Percentiles rank a stretch among this genome's conserved stretches.
phyloP scores from a whole-genome alignment of 2,797 vertebrate species.

The Leuciscus waleckii region DNA sequence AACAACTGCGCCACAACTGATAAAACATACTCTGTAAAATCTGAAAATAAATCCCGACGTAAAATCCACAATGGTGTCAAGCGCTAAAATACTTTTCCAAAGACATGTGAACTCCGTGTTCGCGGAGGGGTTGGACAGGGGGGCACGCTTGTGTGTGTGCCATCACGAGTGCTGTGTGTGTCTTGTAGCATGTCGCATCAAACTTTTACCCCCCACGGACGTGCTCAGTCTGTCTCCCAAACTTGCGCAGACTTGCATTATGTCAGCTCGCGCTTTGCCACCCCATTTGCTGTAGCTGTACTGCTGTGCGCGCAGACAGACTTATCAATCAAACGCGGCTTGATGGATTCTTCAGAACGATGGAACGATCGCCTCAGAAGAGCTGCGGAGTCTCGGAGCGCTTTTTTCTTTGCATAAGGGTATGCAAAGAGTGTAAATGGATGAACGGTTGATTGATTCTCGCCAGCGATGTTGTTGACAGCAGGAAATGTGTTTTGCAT shows the following conservation, averaged over 20 bases:
- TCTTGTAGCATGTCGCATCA: slow-evolving; percentile 68
- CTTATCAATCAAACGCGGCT: slow-evolving; percentile 99
- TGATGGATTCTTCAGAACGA: slow-evolving; percentile 99
- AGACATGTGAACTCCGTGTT: slow-evolving; percentile 42
- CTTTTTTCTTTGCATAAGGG: slow-evolving; percentile 96
- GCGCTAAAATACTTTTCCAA: slow-evolving; percentile 24
- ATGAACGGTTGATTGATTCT: slow-evolving; percentile 99
- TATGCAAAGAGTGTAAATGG: slow-evolving; percentile 99
- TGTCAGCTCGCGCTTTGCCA: slow-evolving; percentile 90
- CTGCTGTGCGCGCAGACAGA: slow-evolving; percentile 99
- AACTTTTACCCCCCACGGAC: slow-evolving; percentile 78
- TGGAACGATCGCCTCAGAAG: slow-evolving; percentile 89
- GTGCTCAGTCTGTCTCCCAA: slow-evolving; percentile 70
- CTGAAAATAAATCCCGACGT: slow-evolving; percentile 23
- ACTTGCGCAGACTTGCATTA: slow-evolving; percentile 72
- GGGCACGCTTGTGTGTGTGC: slow-evolving; percentile 60
- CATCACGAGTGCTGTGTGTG: slow-evolving; percentile 56
- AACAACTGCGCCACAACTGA: slow-evolving; percentile 29
- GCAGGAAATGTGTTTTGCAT: slow-evolving; percentile 97
- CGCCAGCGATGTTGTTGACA: slow-evolving; percentile 97
- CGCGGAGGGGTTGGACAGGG: slow-evolving; percentile 49
- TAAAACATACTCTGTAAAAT: slow-evolving; percentile 9
- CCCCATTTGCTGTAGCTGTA: slow-evolving; percentile 99
- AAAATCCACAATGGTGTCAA: slow-evolving; percentile 39
- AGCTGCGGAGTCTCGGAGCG: slow-evolving; percentile 93